phyloP scores from a whole-genome alignment of 2,888 invertebrate genomes.

The Mythimna vitellina region DNA sequence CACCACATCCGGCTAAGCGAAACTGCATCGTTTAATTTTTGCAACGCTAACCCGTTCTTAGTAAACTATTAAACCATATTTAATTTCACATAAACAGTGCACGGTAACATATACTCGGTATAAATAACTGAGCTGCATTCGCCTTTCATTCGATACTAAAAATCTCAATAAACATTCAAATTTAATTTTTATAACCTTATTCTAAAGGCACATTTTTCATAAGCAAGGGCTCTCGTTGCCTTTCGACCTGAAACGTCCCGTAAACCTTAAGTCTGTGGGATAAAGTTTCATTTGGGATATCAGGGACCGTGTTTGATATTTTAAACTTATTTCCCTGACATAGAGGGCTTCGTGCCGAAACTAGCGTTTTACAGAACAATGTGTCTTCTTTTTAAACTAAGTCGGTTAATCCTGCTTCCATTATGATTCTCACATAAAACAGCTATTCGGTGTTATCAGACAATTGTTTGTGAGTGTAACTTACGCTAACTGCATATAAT shows the following conservation, averaged over 20 bases:
- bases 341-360: conserved; percentile 88
- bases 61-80: conserved; percentile 88
- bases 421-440: conserved; percentile 74
- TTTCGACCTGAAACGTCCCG: conserved; percentile 47
- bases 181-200: conserved; percentile 74
- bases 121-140: conserved; percentile 76
- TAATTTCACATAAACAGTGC: conserved; percentile 86
- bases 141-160: conserved; percentile 78
- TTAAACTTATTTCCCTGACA: conserved; percentile 79
- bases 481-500: conserved; percentile 52
- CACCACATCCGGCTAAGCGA: conserved; percentile 61
- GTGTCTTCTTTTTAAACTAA: conserved; percentile 85
- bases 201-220: conserved; percentile 76
- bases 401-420: conserved; percentile 77
- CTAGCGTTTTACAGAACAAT: conserved; percentile 86
- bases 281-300: conserved; percentile 49
- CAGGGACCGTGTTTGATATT: conserved; percentile 73
- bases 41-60: conserved; percentile 79
- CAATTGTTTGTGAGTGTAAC: conserved; percentile 60
- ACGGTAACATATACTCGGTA: conserved; percentile 83
- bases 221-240: conserved; percentile 57
- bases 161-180: conserved; percentile 69
- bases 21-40: conserved; percentile 75
- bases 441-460: conserved; percentile 65
- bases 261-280: conserved; percentile 50